Evolutionary conservation across 2,797 vertebrate genomes (phyloP).

Genomic region (Anas acuta): DNA sequence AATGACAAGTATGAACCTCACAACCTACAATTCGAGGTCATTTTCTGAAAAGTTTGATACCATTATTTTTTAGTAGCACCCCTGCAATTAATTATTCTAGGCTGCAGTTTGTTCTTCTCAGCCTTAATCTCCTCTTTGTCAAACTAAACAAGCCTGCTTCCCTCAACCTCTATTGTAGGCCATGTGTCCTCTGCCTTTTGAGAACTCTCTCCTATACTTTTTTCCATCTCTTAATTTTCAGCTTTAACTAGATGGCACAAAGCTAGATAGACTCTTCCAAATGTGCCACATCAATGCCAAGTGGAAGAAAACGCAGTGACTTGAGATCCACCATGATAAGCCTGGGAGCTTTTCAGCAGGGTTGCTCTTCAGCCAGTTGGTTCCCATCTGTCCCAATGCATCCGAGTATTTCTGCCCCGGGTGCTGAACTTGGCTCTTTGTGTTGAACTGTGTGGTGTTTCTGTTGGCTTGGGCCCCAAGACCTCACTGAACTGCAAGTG

Average conservation of each 20-base stretch:
- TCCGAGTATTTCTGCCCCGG: background rate
- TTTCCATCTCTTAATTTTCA: background rate
- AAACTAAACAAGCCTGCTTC: background rate
- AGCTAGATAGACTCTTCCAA: background rate
- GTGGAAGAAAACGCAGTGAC: background rate
- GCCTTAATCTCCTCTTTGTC: background rate
- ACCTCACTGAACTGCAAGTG: rapidly evolving
- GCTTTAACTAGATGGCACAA: background rate
- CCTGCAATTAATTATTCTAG: background rate
- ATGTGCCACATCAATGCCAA: background rate
- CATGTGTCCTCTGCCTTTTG: background rate
- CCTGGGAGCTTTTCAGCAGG: background rate
- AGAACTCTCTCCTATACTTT: background rate
- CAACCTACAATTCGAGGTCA: no score
- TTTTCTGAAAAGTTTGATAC: background rate
- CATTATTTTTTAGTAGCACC: background rate
- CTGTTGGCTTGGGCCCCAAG: background rate
- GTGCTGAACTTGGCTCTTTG: background rate
- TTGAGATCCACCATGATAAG: background rate
- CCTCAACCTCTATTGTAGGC: background rate
- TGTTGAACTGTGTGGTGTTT: background rate
- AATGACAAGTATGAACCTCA: background rate
- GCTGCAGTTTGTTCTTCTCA: background rate
- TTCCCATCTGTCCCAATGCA: rapidly evolving
- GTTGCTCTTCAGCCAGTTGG: background rate